These are phyloP conservation scores for Caenorhabditis sp. DNA, from an alignment of 2,888 invertebrate species.

Conservation along the genomic window DNA sequence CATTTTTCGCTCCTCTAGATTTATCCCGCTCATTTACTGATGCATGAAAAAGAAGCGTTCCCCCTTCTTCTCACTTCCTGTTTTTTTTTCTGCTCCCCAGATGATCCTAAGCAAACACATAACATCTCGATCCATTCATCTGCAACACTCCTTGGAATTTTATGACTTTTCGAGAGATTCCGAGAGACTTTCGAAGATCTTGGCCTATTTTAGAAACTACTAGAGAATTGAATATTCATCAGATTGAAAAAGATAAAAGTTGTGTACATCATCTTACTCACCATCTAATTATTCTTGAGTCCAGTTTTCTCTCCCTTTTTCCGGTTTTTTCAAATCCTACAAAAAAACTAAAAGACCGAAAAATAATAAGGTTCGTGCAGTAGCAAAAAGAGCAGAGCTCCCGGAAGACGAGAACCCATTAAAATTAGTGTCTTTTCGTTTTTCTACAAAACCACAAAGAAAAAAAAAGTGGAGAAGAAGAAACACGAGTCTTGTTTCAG, in stretches of 20 bases:
- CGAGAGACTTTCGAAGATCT: constrained; percentile 10
- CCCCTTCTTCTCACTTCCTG: constrained; percentile 6
- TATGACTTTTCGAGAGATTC: constrained; percentile 39
- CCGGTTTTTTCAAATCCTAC: constrained; percentile 14
- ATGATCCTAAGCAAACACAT: constrained; percentile 38
- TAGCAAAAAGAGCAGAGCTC: background rate
- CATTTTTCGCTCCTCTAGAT: background rate
- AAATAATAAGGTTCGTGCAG: constrained; percentile 47
- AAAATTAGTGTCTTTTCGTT: constrained; percentile 44
- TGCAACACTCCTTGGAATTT: constrained; percentile 30
- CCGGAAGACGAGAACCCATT: constrained; percentile 31
- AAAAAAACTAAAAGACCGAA: constrained; percentile 4
- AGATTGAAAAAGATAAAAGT: constrained; percentile 11
- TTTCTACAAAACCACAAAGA: background rate
- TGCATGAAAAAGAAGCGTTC: constrained; percentile 54
- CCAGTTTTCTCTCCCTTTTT: constrained; percentile 30
- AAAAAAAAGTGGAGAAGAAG: background rate
- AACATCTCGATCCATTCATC: constrained; percentile 13
- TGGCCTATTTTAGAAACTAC: constrained; percentile 9
- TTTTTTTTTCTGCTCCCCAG: constrained; percentile 20
- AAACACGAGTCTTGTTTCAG: constrained; percentile 58
- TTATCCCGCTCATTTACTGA: constrained; percentile 39
- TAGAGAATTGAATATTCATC: constrained; percentile 26
- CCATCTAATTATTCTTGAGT: constrained; percentile 48
- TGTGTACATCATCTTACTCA: background rate